Evolutionary conservation across 2,888 invertebrate genomes (phyloP).

Genomic region (Eledona agricola): DNA sequence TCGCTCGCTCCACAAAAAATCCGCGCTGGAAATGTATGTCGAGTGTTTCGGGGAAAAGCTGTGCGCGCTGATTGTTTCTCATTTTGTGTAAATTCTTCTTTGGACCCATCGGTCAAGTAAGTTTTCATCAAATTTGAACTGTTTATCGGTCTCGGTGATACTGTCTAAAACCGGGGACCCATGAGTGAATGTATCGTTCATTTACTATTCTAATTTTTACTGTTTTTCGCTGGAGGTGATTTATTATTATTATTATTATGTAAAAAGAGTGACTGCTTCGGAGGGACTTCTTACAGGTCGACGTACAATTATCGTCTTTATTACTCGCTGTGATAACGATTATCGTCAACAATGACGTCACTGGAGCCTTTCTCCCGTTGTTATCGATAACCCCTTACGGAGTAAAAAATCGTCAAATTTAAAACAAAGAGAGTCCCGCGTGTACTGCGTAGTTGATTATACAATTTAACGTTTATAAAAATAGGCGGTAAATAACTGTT

Average conservation of each 20-base stretch:
- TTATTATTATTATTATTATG: no score
- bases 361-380: conserved; percentile 18
- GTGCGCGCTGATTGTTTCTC: neutral
- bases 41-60: conserved; percentile 5
- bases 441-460: conserved; percentile 13
- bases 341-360: conserved; percentile 10
- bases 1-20: neutral
- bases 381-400: conserved; percentile 22
- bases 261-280: no score
- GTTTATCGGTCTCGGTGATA: no score
- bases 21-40: conserved; percentile 21
- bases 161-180: no score
- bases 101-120: no score
- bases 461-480: conserved; percentile 8
- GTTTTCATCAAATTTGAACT: no score
- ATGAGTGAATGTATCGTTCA: no score
- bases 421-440: conserved; percentile 5
- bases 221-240: no score
- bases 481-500: conserved; percentile 11
- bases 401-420: conserved; percentile 1
- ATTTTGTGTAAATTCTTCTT: conserved; percentile 11
- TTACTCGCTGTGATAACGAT: conserved; percentile 14
- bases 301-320: conserved; percentile 21
- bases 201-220: no score
- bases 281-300: conserved; percentile 6